Evolutionary conservation across 2,888 invertebrate genomes (phyloP).

Genomic region (Microctonus hyperodae): DNA sequence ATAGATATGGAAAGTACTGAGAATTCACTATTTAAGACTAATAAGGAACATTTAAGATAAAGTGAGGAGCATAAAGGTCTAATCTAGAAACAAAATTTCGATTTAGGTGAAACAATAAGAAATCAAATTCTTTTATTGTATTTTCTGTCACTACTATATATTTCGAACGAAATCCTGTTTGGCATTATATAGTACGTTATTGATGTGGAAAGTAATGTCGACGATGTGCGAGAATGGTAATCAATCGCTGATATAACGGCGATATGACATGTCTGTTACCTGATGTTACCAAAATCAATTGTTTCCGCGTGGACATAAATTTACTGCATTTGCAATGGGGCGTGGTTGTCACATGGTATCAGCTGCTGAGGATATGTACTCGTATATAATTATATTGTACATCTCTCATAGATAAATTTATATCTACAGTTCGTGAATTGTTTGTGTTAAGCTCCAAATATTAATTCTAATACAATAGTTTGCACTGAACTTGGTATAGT

Average conservation of each 20-base stretch:
- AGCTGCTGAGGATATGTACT: background rate
- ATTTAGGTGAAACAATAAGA: too few relatives aligned
- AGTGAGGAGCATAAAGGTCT: too few relatives aligned
- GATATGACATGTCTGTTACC: conserved; percentile 2
- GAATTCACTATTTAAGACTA: too few relatives aligned
- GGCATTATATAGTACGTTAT: background rate
- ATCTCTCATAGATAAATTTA: background rate
- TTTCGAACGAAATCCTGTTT: too few relatives aligned
- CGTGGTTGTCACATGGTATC: background rate
- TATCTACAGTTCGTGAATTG: background rate
- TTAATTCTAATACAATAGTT: too few relatives aligned
- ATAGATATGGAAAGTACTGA: too few relatives aligned
- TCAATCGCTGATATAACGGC: background rate
- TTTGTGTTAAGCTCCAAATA: background rate
- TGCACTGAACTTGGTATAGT: too few relatives aligned
- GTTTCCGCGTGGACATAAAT: conserved; percentile 2
- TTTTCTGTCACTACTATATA: too few relatives aligned
- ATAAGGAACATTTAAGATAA: too few relatives aligned
- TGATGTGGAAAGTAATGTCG: background rate
- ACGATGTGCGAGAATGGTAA: background rate
- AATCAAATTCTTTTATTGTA: too few relatives aligned
- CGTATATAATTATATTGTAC: background rate
- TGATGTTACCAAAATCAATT: background rate
- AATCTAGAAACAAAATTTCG: too few relatives aligned
- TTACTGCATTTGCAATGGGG: background rate